These are phyloP conservation scores for Drosophila gunungcola DNA, from an alignment of 1,140 invertebrate species.

Conservation along the genomic window DNA sequence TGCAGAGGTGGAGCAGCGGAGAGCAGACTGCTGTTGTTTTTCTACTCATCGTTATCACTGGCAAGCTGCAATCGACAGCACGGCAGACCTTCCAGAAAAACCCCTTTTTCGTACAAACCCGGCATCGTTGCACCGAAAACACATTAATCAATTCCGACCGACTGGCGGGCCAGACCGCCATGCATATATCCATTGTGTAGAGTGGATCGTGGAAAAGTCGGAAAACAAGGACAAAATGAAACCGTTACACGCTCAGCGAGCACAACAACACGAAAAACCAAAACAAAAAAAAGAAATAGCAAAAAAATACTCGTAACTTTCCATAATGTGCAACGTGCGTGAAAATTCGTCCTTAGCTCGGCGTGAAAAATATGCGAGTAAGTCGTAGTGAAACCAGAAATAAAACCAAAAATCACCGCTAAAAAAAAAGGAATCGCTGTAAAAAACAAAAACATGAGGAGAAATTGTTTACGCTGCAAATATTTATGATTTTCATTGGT, in stretches of 20 bases:
- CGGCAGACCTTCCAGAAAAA: no score
- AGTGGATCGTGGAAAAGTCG: slow-evolving; percentile 49
- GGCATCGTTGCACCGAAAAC: slow-evolving; percentile 53
- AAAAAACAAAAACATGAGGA: slow-evolving; percentile 20
- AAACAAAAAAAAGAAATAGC: slow-evolving; percentile 17
- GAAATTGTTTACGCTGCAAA: slow-evolving; percentile 77
- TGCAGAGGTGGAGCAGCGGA: slow-evolving; percentile 37
- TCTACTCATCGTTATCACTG: slow-evolving; percentile 79
- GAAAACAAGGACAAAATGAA: slow-evolving; percentile 57
- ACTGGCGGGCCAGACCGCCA: slow-evolving; percentile 47
- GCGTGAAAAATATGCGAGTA: slow-evolving; percentile 48
- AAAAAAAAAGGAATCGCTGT: background rate
- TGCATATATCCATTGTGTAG: slow-evolving; percentile 74
- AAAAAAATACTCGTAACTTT: slow-evolving; percentile 40
- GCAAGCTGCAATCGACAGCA: slow-evolving; percentile 74
- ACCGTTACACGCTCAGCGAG: slow-evolving; percentile 73
- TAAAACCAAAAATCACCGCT: slow-evolving; percentile 20
- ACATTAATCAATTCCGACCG: slow-evolving; percentile 76
- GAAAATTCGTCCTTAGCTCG: slow-evolving; percentile 76
- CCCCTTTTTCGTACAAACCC: background rate
- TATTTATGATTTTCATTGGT: slow-evolving; percentile 69
- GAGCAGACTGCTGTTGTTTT: slow-evolving; percentile 43
- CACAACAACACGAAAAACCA: slow-evolving; percentile 31
- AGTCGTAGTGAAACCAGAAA: slow-evolving; percentile 37
- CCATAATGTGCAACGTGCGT: slow-evolving; percentile 77